Evolutionary conservation across 2,113 vertebrate species (phyloP), one percentile per base, ranked within the genome.

Genomic region (Chelonoidis abingdonii): DNA sequence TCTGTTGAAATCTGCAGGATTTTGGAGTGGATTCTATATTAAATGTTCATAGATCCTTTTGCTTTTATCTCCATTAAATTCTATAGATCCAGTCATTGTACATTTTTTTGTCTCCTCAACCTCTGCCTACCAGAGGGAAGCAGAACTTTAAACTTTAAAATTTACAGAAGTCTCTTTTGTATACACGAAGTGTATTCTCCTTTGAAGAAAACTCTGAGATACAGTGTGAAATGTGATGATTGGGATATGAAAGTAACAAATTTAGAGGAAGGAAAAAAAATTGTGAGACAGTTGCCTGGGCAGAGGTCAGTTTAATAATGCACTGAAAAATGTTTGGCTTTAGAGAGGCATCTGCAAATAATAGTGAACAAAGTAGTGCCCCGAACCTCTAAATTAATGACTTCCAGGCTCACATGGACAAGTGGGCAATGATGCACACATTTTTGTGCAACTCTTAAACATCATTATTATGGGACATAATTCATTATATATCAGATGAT

Each of bases 11-110:
- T 96, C 29, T 93, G 54, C 27, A 94, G 89, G 7, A 12, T 35
- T 92, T 89, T 86, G 88, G 83, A 97, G 87, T 86, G 22, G 10
- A 84, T 89, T 85, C 59, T 31, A 85, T 19, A 47, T 87, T 94
- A 89, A 76, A 35, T 95, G 93, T 94, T 92, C 90, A 92, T 89
- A 81, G 57, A 92, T 56, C 14, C 3, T 62, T 65, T 89, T 94
- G 54, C 38, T 96, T 90, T 96, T 83, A 94, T 86, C 76, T 93
- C 47, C 52, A 94, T 94, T 93, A 88, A 91, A 86, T 87, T 95
- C 83, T 91, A 21, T 85, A 53, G 47, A 92, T 86, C 52, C 83
- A 27, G 88, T 88, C 57, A 94, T 86, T 95, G 86, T 1, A 24
- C 59, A 3, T 91, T n/a, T 56, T 2, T 92, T 88, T 83, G 84